phyloP scores from a whole-genome alignment of 2,888 invertebrate genomes.

The Brenthis daphne region DNA sequence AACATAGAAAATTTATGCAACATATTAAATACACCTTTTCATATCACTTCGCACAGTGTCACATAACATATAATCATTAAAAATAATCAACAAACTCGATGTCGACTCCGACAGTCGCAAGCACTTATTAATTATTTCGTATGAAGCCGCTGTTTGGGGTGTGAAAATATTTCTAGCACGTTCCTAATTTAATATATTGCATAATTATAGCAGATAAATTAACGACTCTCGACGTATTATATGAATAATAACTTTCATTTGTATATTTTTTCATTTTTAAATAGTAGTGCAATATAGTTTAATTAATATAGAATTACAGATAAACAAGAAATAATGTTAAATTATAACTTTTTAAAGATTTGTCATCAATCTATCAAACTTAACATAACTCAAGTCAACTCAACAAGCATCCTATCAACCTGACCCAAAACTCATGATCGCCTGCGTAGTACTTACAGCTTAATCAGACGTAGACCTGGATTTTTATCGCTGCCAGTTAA shows the following conservation, averaged over 20 bases:
- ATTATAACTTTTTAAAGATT: no score
- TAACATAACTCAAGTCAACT: no score
- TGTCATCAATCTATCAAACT: no score
- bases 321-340: no score
- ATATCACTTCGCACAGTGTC: neutral
- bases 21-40: neutral
- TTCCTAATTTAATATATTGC: conserved; percentile 8
- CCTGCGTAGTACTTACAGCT: no score
- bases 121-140: conserved; percentile 17
- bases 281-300: no score
- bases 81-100: conserved; percentile 16
- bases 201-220: conserved; percentile 14
- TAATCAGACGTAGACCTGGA: no score
- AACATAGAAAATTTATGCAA: no score
- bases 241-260: neutral
- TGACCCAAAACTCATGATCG: no score
- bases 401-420: no score
- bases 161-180: conserved; percentile 16
- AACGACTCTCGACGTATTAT: neutral
- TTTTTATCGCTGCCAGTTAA: no score
- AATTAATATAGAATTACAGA: neutral
- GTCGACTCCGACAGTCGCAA: conserved; percentile 2
- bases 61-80: conserved; percentile 16
- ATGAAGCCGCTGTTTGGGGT: conserved; percentile 9
- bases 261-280: neutral